These are phyloP conservation scores for Pomatostomus ruficeps DNA, from an alignment of 2,113 vertebrate species.

Conservation along the genomic window DNA sequence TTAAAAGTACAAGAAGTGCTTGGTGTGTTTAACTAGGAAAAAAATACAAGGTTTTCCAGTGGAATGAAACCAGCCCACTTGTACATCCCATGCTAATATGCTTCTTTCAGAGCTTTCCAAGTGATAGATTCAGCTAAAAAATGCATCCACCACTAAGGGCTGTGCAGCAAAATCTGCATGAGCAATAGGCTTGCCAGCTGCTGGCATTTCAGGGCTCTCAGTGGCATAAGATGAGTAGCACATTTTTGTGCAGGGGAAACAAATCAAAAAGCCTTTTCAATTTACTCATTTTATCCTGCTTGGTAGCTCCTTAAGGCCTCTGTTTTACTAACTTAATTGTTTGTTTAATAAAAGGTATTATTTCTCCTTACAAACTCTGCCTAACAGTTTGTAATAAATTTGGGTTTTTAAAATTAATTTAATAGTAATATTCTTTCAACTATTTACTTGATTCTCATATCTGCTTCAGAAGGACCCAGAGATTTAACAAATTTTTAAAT, in stretches of 20 bases:
- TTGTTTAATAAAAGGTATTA: not conserved
- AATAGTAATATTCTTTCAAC: not conserved
- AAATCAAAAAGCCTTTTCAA: not conserved
- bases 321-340: not conserved
- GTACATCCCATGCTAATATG: not conserved
- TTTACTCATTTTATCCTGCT: not conserved
- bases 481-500: not conserved
- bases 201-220: not conserved
- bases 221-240: not conserved
- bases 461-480: not conserved
- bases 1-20: not conserved
- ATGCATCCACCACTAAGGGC: fast-evolving
- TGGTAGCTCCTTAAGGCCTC: not conserved
- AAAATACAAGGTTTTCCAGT: not conserved
- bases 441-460: not conserved
- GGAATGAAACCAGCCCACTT: not conserved
- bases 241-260: not conserved
- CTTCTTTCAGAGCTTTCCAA: not conserved
- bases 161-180: not conserved
- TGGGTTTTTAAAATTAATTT: not conserved
- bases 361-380: not conserved
- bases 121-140: not conserved
- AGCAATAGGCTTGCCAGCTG: not conserved
- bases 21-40: not conserved
- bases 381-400: not conserved